A percentile compares a stretch with the other conserved stretches of the same genome.
phyloP scores from a whole-genome alignment of 2,888 invertebrate species.

The Drosophila neonasuta region DNA sequence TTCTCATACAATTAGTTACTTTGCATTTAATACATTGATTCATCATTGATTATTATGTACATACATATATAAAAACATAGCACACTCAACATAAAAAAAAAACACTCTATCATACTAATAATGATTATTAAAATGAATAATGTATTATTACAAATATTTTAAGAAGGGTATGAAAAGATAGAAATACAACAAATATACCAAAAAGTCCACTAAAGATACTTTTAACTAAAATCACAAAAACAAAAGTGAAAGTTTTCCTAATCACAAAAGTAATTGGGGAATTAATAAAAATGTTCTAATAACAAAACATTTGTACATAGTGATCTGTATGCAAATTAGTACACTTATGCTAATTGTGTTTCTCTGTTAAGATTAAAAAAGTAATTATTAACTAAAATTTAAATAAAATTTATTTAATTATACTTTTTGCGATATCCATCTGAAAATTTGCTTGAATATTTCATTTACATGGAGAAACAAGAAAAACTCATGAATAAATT shows the following conservation, averaged over 20 bases:
- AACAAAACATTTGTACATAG: slow-evolving; percentile 50
- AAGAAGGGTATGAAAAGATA: slow-evolving; percentile 1
- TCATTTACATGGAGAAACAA: slow-evolving; percentile 4
- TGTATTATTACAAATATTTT: not conserved
- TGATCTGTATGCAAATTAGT: slow-evolving; percentile 13
- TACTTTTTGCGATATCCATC: not conserved
- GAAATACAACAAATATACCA: slow-evolving; percentile 49
- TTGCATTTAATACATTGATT: slow-evolving; percentile 60
- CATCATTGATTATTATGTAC: not conserved
- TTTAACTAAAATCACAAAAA: slow-evolving; percentile 54
- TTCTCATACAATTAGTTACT: slow-evolving; percentile 56
- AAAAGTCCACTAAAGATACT: slow-evolving; percentile 52
- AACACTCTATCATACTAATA: not conserved
- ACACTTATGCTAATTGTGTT: slow-evolving; percentile 5
- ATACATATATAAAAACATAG: not conserved
- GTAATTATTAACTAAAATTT: slow-evolving; percentile 7
- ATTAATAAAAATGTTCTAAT: slow-evolving; percentile 3
- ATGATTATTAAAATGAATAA: slow-evolving; percentile 2
- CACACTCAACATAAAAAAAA: not conserved
- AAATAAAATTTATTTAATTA: not conserved
- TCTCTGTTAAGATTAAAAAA: not conserved
- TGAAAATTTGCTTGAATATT: slow-evolving; percentile 1
- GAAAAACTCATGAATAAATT: slow-evolving; percentile 4
- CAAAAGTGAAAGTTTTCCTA: slow-evolving; percentile 54
- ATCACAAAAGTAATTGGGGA: slow-evolving; percentile 44